Percentiles rank a stretch among this genome's conserved stretches.
phyloP scores from a whole-genome alignment of 2,797 vertebrate species.

The Manis crassicaudata region DNA sequence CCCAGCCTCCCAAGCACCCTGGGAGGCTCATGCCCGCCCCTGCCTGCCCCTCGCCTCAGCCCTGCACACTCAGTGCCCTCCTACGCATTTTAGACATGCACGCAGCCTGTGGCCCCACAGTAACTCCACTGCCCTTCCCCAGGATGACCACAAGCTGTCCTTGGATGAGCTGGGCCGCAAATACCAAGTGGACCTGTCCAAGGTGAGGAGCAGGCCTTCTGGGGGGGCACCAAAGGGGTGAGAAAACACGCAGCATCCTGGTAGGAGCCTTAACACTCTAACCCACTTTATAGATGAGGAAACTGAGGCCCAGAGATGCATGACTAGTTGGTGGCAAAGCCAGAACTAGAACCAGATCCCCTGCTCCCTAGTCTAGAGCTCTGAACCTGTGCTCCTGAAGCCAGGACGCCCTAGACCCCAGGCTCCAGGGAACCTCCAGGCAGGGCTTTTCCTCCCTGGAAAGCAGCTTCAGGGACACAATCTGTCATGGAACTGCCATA shows the following conservation, averaged over 20 bases:
- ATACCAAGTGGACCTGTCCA: constrained; percentile 91
- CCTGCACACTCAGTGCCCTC: neutral
- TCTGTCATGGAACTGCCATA: neutral
- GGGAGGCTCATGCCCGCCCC: neutral
- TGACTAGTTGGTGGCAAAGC: neutral
- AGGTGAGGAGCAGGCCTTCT: constrained; percentile 84
- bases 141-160: constrained; percentile 95
- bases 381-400: neutral
- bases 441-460: neutral
- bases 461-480: neutral
- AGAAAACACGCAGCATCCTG: neutral
- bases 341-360: neutral
- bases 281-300: neutral
- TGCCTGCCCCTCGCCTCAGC: neutral
- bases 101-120: neutral
- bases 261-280: neutral
- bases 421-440: neutral
- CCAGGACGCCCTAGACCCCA: neutral
- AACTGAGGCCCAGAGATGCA: neutral
- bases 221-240: neutral
- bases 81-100: neutral
- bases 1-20: neutral
- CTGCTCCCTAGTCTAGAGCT: neutral
- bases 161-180: constrained; percentile 92
- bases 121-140: constrained; percentile 52